These are phyloP conservation scores for Hirtodrosophila alboralis DNA, from an alignment of 2,888 invertebrate genomes.

Conservation along the genomic window DNA sequence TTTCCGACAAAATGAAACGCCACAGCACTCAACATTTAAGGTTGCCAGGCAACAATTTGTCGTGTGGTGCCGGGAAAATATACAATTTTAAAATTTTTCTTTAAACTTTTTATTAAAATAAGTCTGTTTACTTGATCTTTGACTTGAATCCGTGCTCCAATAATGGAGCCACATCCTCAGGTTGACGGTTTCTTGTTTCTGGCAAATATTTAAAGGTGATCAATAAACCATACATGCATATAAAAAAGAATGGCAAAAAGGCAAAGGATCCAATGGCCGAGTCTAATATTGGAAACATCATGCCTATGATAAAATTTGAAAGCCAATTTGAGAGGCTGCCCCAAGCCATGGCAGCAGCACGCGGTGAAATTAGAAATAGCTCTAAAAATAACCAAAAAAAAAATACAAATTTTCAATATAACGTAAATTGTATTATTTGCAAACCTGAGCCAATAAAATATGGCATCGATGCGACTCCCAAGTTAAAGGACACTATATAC, in stretches of 20 bases:
- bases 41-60: too few relatives aligned
- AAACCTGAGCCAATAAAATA: slow-evolving; percentile 91
- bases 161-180: slow-evolving; percentile 56
- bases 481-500: slow-evolving; percentile 91
- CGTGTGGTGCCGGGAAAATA: slow-evolving; percentile 6
- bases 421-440: slow-evolving; percentile 31
- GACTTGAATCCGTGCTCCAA: slow-evolving; percentile 86
- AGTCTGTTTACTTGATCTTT: slow-evolving; percentile 39
- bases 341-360: slow-evolving; percentile 92
- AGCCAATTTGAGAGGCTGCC: slow-evolving; percentile 93
- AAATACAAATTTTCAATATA: not conserved
- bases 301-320: slow-evolving; percentile 92
- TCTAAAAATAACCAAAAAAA: slow-evolving; percentile 84
- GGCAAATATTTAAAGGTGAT: slow-evolving; percentile 56
- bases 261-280: slow-evolving; percentile 87
- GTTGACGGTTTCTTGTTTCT: slow-evolving; percentile 62
- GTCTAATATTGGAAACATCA: slow-evolving; percentile 89
- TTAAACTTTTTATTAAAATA: too few relatives aligned
- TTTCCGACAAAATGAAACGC: too few relatives aligned
- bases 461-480: slow-evolving; percentile 92
- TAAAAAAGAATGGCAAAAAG: slow-evolving; percentile 85
- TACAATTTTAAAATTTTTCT: too few relatives aligned
- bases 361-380: slow-evolving; percentile 90
- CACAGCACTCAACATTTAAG: too few relatives aligned
- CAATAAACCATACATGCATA: slow-evolving; percentile 13